Evolutionary conservation across 2,888 invertebrate genomes (phyloP).

Genomic region (Lithophane semibrunnea): DNA sequence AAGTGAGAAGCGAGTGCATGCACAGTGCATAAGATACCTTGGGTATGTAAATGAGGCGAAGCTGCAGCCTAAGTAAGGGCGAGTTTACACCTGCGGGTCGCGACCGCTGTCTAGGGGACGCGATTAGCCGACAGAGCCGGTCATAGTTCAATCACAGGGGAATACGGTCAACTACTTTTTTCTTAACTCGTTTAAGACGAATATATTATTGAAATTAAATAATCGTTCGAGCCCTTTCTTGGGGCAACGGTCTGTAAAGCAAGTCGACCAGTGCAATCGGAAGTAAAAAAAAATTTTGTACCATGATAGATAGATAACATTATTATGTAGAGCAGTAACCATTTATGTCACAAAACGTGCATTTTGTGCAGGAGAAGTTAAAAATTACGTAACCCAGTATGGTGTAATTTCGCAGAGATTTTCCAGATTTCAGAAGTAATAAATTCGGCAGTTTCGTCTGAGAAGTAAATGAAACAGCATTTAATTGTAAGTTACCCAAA

Average conservation of each 20-base stretch:
- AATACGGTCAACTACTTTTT: slow-evolving; percentile 64
- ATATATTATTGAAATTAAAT: slow-evolving; percentile 46
- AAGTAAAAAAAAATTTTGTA: background rate
- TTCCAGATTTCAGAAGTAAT: slow-evolving; percentile 14
- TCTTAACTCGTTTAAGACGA: slow-evolving; percentile 45
- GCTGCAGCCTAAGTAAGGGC: slow-evolving; percentile 76
- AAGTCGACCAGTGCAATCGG: background rate
- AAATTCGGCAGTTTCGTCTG: slow-evolving; percentile 21
- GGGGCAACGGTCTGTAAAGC: slow-evolving; percentile 33
- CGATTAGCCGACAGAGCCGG: slow-evolving; percentile 60
- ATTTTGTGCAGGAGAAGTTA: background rate
- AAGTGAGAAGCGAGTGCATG: slow-evolving; percentile 88
- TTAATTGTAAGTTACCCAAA: slow-evolving; percentile 75
- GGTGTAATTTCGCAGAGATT: background rate
- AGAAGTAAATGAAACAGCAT: slow-evolving; percentile 65
- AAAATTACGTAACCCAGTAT: background rate
- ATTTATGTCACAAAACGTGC: background rate
- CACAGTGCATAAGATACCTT: slow-evolving; percentile 86
- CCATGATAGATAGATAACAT: background rate
- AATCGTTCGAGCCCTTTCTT: slow-evolving; percentile 19
- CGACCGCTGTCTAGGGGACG: slow-evolving; percentile 56
- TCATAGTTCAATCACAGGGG: slow-evolving; percentile 74
- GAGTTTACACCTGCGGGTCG: slow-evolving; percentile 80
- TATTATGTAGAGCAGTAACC: background rate
- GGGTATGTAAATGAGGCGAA: slow-evolving; percentile 85